Percentiles rank a stretch among this genome's conserved stretches.
Conservation (phyloP, 2,888 invertebrate genomes). For the Ophion obscuratus region DNA sequence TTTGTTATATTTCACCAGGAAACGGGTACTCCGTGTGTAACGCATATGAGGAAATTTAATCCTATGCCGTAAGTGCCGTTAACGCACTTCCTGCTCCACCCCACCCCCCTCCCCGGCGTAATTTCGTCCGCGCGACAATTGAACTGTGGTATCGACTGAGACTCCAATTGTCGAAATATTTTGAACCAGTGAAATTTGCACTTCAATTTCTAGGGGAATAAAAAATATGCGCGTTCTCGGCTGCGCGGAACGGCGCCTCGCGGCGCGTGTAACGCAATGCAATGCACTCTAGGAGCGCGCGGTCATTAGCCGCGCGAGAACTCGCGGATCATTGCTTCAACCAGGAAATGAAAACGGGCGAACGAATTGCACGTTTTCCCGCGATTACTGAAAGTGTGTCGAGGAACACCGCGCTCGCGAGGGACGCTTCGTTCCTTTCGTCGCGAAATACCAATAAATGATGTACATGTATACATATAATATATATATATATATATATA, state of each 20-base stretch:
- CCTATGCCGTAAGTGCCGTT: constrained; percentile 19
- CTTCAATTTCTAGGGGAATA: neutral
- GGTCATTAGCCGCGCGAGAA: constrained; percentile 73
- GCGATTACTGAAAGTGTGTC: constrained; percentile 77
- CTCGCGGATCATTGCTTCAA: constrained; percentile 79
- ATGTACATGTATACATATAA: neutral
- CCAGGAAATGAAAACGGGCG: constrained; percentile 80
- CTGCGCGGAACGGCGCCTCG: constrained; percentile 1
- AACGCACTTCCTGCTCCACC: constrained; percentile 15
- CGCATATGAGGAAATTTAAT: constrained; percentile 21
- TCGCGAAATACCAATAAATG: constrained; percentile 27
- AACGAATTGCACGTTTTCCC: constrained; percentile 81
- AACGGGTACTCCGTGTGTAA: constrained; percentile 41
- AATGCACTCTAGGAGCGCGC: constrained; percentile 54
- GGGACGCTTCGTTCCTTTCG: constrained; percentile 27
- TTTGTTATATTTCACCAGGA: constrained; percentile 49
- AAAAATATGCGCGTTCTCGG: neutral
- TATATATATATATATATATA: no score
- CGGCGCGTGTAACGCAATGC: constrained; percentile 67
- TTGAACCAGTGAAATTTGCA: no score
- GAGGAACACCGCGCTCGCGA: neutral
- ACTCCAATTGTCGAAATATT: no score
- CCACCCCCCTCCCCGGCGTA: neutral
- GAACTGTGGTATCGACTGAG: no score
- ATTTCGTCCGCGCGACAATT: neutral